Percentiles rank a stretch among this genome's conserved stretches.
phyloP scores from a whole-genome alignment of 1,140 invertebrate genomes.

The Papilio polyxenes region DNA sequence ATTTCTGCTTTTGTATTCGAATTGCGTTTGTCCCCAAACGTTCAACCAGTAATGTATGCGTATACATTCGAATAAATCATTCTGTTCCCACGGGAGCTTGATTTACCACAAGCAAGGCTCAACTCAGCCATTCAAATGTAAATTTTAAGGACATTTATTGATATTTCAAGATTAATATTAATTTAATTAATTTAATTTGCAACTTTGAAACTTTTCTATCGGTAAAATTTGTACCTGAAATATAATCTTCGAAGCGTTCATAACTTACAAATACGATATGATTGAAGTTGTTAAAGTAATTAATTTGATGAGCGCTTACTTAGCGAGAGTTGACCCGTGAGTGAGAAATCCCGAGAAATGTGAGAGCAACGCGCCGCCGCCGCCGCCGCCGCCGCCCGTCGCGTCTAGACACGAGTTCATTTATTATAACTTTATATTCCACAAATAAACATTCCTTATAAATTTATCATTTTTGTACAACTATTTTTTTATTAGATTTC shows the following conservation, averaged over 20 bases:
- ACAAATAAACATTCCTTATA: background rate
- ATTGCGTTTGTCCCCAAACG: background rate
- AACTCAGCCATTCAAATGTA: background rate
- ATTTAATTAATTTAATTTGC: background rate
- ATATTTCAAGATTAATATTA: background rate
- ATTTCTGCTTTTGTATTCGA: background rate
- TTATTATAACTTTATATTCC: background rate
- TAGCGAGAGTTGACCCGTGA: background rate
- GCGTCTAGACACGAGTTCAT: background rate
- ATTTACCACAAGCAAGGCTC: background rate
- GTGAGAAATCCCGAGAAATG: background rate
- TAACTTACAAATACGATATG: background rate
- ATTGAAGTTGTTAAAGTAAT: background rate
- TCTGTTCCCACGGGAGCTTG: background rate
- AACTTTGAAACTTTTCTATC: background rate
- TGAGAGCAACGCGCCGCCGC: background rate
- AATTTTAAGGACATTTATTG: constrained; percentile 1
- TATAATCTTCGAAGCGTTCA: background rate
- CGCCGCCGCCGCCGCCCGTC: background rate
- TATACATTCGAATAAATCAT: background rate
- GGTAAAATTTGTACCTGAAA: background rate
- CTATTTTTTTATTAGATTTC: background rate
- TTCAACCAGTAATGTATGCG: background rate
- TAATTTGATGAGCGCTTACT: constrained; percentile 2
- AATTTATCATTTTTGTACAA: background rate